Conservation (phyloP, 2,113 vertebrate genomes). For the Fukomys damarensis region DNA sequence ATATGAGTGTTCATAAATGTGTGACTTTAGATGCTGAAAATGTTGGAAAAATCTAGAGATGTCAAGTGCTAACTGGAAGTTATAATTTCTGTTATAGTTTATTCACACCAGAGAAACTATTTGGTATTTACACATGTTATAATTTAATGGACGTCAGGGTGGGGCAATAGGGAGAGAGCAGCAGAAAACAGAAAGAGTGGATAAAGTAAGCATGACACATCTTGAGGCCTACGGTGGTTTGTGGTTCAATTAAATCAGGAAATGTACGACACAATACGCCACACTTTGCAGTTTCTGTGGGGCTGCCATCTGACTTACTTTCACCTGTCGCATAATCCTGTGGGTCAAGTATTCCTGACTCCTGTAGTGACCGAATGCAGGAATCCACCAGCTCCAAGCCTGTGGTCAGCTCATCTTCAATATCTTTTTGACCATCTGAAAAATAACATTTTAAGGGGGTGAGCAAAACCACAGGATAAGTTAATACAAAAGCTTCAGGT, state of each 20-base stretch:
- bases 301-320: slow-evolving; percentile 88
- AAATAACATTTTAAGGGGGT: slow-evolving; percentile 62
- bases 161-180: background rate
- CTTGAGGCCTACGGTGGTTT: background rate
- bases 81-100: no score
- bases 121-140: no score
- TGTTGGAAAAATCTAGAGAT: background rate
- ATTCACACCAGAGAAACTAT: no score
- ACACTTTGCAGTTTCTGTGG: background rate
- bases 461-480: background rate
- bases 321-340: slow-evolving; percentile 94
- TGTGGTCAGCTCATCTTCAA: slow-evolving; percentile 98
- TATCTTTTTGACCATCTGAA: slow-evolving; percentile 97
- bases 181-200: background rate
- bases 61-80: background rate
- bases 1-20: background rate
- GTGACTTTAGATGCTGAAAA: background rate
- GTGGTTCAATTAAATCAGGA: background rate
- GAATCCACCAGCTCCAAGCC: slow-evolving; percentile 98
- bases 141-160: background rate
- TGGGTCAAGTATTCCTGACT: slow-evolving; percentile 97
- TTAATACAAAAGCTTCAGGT: background rate
- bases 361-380: slow-evolving; percentile 97
- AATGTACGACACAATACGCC: rapidly evolving
- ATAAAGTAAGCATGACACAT: background rate